These are phyloP conservation scores for Thera britannica DNA, from an alignment of 2,888 invertebrate species.

Conservation along the genomic window DNA sequence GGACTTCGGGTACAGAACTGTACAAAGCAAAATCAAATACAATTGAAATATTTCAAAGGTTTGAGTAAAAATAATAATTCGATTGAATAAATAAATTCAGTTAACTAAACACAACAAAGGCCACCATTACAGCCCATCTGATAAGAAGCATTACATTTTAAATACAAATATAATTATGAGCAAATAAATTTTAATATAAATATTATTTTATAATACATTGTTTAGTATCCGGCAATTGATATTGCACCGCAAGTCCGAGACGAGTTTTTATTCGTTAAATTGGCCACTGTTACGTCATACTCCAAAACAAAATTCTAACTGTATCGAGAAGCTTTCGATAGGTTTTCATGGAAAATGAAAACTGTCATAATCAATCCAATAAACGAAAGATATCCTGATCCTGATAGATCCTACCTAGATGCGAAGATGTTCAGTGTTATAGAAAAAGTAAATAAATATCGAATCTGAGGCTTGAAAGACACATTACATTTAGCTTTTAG, in stretches of 20 bases:
- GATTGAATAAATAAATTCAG: constrained; percentile 67
- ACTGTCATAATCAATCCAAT: too few species aligned
- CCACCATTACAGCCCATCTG: constrained; percentile 69
- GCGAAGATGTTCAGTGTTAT: too few species aligned
- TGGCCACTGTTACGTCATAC: too few species aligned
- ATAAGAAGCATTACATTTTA: constrained; percentile 26
- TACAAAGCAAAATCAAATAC: constrained; percentile 1
- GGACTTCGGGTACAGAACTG: neutral
- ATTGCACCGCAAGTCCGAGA: neutral
- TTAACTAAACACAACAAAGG: constrained; percentile 74
- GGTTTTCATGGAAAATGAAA: too few species aligned
- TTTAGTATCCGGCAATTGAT: constrained; percentile 22
- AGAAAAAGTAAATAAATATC: too few species aligned
- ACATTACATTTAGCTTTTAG: too few species aligned
- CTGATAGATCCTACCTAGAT: too few species aligned
- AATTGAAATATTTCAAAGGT: constrained; percentile 6
- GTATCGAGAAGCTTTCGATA: too few species aligned
- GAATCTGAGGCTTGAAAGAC: too few species aligned
- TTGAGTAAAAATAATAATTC: constrained; percentile 18
- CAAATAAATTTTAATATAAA: constrained; percentile 48
- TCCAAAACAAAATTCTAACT: too few species aligned
- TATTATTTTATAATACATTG: constrained; percentile 29
- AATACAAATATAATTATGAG: constrained; percentile 47
- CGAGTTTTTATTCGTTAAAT: neutral
- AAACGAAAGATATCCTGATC: too few species aligned